phyloP scores from a whole-genome alignment of 2,888 invertebrate genomes.

The Drosophila emarginata region DNA sequence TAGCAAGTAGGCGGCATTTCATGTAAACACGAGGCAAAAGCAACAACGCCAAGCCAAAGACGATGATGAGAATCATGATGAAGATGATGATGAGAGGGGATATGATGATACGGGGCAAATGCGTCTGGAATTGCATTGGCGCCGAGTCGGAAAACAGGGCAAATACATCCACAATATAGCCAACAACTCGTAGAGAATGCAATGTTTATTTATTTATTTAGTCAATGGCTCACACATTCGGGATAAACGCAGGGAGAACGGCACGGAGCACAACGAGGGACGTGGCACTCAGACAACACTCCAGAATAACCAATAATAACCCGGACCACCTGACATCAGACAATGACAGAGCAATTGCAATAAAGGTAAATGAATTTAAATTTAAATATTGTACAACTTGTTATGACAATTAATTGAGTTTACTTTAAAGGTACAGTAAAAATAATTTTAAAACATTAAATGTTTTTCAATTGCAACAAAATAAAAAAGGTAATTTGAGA shows the following conservation, averaged over 20 bases:
- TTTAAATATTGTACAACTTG: conserved; percentile 16
- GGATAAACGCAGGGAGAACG: neutral
- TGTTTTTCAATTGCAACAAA: no score
- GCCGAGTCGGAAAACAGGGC: conserved; percentile 45
- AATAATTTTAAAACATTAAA: neutral
- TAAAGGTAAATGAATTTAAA: conserved; percentile 25
- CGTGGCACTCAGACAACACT: conserved; percentile 56
- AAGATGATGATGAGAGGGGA: conserved; percentile 17
- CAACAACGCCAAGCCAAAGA: conserved; percentile 19
- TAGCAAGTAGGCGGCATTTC: conserved; percentile 65
- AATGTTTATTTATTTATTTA: conserved; percentile 68
- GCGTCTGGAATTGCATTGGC: conserved; percentile 46
- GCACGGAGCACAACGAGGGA: neutral
- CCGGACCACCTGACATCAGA: conserved; percentile 43
- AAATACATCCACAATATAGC: conserved; percentile 28
- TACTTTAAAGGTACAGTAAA: conserved; percentile 18
- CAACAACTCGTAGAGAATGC: conserved; percentile 37
- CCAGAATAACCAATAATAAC: conserved; percentile 30
- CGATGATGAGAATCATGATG: conserved; percentile 18
- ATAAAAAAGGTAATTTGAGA: no score
- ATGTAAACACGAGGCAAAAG: conserved; percentile 55
- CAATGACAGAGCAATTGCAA: conserved; percentile 15
- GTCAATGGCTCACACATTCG: conserved; percentile 55
- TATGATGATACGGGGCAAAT: conserved; percentile 34
- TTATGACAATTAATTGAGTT: conserved; percentile 43